A percentile compares a stretch with the other conserved stretches of the same genome.
These are phyloP conservation scores for Callocephalon fimbriatum DNA, from an alignment of 2,113 vertebrate species.

Conservation along the genomic window DNA sequence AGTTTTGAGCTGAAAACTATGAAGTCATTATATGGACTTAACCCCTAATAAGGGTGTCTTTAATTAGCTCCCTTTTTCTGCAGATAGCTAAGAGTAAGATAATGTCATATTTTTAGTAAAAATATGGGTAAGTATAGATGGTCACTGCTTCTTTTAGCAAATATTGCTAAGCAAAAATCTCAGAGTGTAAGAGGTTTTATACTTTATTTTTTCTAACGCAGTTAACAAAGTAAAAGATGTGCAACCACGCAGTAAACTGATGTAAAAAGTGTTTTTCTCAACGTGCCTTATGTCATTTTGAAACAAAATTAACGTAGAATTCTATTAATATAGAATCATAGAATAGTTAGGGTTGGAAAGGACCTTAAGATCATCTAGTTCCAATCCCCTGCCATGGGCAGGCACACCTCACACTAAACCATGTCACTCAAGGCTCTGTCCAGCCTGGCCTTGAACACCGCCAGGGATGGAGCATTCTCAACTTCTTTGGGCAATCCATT, in stretches of 20 bases:
- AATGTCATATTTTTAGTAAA: neutral
- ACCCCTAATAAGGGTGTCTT: neutral
- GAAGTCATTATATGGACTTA: conserved; percentile 18
- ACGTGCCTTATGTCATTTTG: neutral
- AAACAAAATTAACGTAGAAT: neutral
- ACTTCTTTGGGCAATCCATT: too few relatives aligned
- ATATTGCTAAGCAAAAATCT: neutral
- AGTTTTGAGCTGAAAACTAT: conserved; percentile 39
- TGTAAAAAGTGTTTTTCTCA: neutral
- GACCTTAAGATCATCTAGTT: too few relatives aligned
- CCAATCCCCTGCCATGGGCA: too few relatives aligned
- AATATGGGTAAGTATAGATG: neutral
- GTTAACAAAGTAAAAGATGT: neutral
- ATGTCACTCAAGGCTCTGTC: too few relatives aligned
- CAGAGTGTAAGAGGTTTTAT: neutral
- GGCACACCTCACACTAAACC: too few relatives aligned
- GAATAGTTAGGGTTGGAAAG: too few relatives aligned
- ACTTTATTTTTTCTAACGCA: neutral
- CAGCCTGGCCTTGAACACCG: too few relatives aligned
- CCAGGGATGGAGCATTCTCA: too few relatives aligned
- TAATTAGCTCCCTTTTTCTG: neutral
- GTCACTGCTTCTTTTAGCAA: neutral
- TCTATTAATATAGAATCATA: neutral
- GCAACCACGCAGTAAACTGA: neutral
- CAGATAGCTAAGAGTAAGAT: neutral